Conservation (phyloP, 2,888 invertebrate genomes). For the Lathronympha strigana region DNA sequence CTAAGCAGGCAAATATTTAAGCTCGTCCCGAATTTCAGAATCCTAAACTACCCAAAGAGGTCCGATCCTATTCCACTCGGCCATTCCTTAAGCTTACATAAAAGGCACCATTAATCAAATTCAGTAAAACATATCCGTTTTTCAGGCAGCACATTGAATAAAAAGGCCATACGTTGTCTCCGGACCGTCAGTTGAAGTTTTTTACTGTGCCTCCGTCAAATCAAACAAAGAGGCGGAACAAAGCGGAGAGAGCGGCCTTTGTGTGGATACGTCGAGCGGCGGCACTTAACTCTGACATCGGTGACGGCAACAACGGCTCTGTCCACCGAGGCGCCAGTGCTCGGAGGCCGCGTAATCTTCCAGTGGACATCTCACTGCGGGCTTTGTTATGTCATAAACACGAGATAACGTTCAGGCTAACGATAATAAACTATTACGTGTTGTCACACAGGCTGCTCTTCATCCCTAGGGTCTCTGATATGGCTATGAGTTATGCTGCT, state of each 20-base stretch:
- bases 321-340: conserved; percentile 46
- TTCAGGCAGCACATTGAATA: conserved; percentile 51
- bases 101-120: conserved; percentile 47
- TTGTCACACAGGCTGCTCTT: conserved; percentile 27
- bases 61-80: conserved; percentile 21
- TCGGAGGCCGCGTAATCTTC: conserved; percentile 43
- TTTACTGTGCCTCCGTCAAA: conserved; percentile 69
- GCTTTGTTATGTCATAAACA: conserved; percentile 40
- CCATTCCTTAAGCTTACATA: conserved; percentile 31
- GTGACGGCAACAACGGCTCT: conserved; percentile 58
- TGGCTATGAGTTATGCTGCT: background rate
- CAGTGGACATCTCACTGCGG: conserved; percentile 36
- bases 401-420: conserved; percentile 32
- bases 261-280: conserved; percentile 71
- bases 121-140: conserved; percentile 44
- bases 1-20: conserved; percentile 18
- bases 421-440: conserved; percentile 29
- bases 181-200: conserved; percentile 60
- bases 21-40: conserved; percentile 2
- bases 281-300: conserved; percentile 77
- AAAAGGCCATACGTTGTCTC: conserved; percentile 51
- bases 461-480: conserved; percentile 22
- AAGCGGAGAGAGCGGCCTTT: conserved; percentile 80
- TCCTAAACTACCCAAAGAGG: background rate
- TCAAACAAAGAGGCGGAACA: conserved; percentile 81